Evolutionary conservation across 37 sponge, comb jelly and placozoan species (phyloP).

Genomic region (Cliona cf. orientalis): DNA sequence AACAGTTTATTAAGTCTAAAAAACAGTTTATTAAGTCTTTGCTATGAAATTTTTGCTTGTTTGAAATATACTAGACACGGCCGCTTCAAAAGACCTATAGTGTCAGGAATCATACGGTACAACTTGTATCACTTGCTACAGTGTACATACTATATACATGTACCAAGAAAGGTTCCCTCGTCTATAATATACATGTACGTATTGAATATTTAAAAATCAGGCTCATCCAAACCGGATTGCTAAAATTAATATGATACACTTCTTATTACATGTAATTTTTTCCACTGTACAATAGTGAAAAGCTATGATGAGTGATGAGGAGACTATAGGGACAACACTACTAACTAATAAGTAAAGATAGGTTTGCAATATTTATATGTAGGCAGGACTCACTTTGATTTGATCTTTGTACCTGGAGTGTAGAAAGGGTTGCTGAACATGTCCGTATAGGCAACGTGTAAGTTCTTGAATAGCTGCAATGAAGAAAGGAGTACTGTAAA

Average conservation of each 20-base stretch:
- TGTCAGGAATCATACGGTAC: background rate
- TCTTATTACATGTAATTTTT: too few relatives aligned
- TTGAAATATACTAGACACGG: conserved; percentile 62
- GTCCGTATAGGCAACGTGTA: conserved; percentile 89
- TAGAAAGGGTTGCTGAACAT: conserved; percentile 96
- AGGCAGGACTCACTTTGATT: conserved; percentile 66
- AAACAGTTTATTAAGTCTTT: conserved; percentile 1
- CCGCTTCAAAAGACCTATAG: conserved; percentile 55
- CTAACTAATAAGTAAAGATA: background rate
- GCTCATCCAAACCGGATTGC: too few relatives aligned
- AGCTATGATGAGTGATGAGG: background rate
- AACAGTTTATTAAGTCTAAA: background rate
- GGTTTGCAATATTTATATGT: background rate
- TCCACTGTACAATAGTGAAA: background rate
- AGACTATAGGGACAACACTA: background rate
- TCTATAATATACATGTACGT: too few relatives aligned
- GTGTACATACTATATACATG: too few relatives aligned
- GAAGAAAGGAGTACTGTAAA: background rate
- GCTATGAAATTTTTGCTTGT: conserved; percentile 37
- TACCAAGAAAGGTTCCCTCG: too few relatives aligned
- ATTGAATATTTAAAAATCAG: too few relatives aligned
- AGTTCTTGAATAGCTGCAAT: conserved; percentile 82
- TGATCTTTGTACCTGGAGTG: conserved; percentile 84
- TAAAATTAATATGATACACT: too few relatives aligned
- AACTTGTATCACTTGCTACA: background rate